Evolutionary conservation across 2,888 invertebrate species (phyloP).

Genomic region (Alsophila aescularia): DNA sequence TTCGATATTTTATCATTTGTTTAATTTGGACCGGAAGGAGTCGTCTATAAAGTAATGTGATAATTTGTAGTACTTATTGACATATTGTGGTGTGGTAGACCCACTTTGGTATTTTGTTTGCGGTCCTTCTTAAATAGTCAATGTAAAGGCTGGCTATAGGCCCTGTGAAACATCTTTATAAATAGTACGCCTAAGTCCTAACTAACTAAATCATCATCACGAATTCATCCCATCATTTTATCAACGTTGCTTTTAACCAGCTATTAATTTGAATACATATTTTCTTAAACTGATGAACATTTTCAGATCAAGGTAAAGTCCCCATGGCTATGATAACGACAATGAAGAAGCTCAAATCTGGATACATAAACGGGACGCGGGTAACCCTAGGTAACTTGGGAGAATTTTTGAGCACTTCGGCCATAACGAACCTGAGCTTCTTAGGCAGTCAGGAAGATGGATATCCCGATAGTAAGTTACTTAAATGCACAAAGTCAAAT

Average conservation of each 20-base stretch:
- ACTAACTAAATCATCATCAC: constrained; percentile 15
- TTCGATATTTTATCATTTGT: too few relatives aligned
- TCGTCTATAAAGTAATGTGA: too few relatives aligned
- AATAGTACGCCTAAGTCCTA: background rate
- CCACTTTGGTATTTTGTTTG: too few relatives aligned
- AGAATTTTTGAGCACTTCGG: constrained; percentile 98
- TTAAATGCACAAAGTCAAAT: background rate
- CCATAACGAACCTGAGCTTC: constrained; percentile 98
- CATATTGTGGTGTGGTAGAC: too few relatives aligned
- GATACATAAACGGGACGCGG: constrained; percentile 99
- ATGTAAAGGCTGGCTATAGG: background rate
- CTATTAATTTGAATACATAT: background rate
- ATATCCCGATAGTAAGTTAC: constrained; percentile 90
- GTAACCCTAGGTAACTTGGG: constrained; percentile 97
- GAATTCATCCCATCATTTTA: constrained; percentile 10
- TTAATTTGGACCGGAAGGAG: too few relatives aligned
- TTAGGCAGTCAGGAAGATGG: constrained; percentile 97
- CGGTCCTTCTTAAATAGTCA: background rate
- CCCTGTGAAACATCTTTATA: background rate
- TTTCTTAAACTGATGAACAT: background rate
- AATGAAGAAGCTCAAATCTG: constrained; percentile 98
- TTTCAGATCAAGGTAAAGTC: constrained; percentile 94
- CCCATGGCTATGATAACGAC: constrained; percentile 98
- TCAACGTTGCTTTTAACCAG: constrained; percentile 17
- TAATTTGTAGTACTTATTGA: too few relatives aligned